phyloP scores from a whole-genome alignment of 2,797 vertebrate species.

The Euthynnus affinis region DNA sequence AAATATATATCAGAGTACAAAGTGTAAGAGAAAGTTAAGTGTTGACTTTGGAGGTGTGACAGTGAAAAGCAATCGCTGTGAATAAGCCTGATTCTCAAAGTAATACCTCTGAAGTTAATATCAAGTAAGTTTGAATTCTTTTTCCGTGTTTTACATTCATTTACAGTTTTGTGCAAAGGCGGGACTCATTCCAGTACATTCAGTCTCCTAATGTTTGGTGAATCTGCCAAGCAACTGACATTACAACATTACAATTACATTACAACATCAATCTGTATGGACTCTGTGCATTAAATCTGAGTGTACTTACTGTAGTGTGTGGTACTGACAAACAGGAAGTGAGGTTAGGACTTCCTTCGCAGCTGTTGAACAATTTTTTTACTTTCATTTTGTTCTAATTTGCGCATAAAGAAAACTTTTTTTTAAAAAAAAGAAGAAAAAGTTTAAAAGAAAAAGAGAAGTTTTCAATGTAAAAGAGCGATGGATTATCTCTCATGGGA shows the following conservation, averaged over 20 bases:
- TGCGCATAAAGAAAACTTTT: neutral
- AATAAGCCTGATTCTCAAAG: neutral
- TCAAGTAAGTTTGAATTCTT: neutral
- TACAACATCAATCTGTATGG: no score
- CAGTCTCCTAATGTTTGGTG: neutral
- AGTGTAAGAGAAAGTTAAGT: constrained; percentile 2
- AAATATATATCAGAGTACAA: neutral
- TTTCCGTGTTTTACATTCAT: neutral
- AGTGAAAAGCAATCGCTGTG: neutral
- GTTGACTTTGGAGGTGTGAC: constrained; percentile 16
- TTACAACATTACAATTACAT: no score
- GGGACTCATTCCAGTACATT: no score
- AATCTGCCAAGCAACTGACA: neutral
- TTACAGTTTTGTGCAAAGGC: neutral
- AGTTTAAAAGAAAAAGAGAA: constrained; percentile 3
- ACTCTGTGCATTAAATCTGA: no score
- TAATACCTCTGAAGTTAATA: neutral
- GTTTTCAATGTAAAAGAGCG: neutral
- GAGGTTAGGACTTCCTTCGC: constrained; percentile 35
- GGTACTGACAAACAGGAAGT: constrained; percentile 42
- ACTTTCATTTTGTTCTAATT: constrained; percentile 3
- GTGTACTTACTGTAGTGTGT: neutral
- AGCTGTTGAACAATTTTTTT: neutral
- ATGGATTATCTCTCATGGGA: constrained; percentile 28
- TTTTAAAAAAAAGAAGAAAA: neutral